These are phyloP conservation scores for Nephrocerus scutellatus DNA, from an alignment of 2,888 invertebrate genomes.

Conservation along the genomic window DNA sequence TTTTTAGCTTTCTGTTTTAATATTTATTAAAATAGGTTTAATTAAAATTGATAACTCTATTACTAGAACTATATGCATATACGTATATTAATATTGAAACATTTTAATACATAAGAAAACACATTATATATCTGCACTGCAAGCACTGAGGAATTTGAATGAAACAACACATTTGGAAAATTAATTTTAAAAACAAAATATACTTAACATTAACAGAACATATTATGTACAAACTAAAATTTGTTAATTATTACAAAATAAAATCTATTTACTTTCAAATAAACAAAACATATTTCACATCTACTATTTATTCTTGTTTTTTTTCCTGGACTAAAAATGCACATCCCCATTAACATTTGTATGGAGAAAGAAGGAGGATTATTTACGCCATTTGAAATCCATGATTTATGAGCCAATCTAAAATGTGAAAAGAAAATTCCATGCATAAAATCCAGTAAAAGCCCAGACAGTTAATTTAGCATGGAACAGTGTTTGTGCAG, in stretches of 20 bases:
- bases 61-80: no score
- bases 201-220: constrained; percentile 9
- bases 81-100: no score
- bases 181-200: constrained; percentile 12
- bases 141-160: constrained; percentile 50
- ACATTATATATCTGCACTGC: constrained; percentile 42
- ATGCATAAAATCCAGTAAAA: no score
- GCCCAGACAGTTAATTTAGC: no score
- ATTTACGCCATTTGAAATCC: no score
- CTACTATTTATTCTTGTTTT: background rate
- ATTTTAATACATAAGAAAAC: constrained; percentile 15
- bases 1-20: no score
- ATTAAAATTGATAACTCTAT: no score
- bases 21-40: no score
- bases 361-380: no score
- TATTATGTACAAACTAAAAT: constrained; percentile 7
- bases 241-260: constrained; percentile 10
- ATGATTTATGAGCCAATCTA: no score
- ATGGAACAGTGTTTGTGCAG: no score
- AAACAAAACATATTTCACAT: background rate
- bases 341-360: background rate
- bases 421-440: no score
- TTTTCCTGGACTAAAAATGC: background rate
- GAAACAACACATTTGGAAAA: constrained; percentile 22
- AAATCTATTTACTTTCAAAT: constrained; percentile 11